These are phyloP conservation scores for Heliopora coerulea DNA, from an alignment of 92 coral and sea anemone species.

Conservation along the genomic window DNA sequence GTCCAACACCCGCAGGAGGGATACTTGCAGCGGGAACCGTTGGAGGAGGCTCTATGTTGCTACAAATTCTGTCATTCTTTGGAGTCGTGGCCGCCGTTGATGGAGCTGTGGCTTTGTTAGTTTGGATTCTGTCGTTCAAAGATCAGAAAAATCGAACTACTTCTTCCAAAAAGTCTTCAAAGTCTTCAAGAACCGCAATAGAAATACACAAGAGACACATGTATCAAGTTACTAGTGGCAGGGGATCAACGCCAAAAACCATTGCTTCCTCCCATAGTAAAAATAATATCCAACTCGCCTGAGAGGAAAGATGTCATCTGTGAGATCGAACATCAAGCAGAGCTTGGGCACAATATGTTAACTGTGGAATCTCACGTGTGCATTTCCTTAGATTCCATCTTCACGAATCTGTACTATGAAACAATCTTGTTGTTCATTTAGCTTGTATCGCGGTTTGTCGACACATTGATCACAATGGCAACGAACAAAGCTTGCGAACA, in stretches of 20 bases:
- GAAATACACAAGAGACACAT: constrained; percentile 1
- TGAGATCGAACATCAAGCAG: neutral
- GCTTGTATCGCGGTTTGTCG: constrained; percentile 13
- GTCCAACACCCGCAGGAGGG: too few species aligned
- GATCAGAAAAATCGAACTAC: neutral
- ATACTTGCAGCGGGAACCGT: too few species aligned
- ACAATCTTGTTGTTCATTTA: neutral
- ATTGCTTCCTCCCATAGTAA: neutral
- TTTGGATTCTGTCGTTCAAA: constrained; percentile 15
- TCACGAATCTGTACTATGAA: neutral
- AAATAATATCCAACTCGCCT: too few species aligned
- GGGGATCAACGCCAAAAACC: neutral
- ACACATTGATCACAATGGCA: constrained; percentile 15
- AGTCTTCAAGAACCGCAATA: constrained; percentile 10
- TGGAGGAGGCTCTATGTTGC: neutral
- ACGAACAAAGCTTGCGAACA: neutral
- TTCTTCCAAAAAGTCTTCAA: neutral
- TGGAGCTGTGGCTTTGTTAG: neutral
- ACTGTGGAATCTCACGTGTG: constrained; percentile 3
- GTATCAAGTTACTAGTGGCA: neutral
- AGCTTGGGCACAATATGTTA: neutral
- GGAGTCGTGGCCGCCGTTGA: neutral
- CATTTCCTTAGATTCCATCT: neutral
- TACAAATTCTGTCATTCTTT: neutral
- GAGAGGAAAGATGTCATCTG: too few species aligned